These are phyloP conservation scores for Limnephilus lunatus DNA, from an alignment of 2,888 invertebrate species.

Conservation along the genomic window DNA sequence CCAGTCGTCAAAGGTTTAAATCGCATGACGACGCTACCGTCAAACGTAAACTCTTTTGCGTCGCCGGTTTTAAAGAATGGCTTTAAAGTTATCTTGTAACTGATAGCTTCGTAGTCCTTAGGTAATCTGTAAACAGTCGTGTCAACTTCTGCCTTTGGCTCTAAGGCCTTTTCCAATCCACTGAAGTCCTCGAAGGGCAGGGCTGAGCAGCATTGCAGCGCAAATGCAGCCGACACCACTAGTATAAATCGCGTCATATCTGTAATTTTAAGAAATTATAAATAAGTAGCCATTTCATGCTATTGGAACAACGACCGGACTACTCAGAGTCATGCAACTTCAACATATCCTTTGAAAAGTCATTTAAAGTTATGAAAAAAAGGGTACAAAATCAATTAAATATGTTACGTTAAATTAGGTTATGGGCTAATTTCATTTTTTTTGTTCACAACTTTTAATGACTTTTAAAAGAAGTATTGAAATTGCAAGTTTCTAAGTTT, in stretches of 20 bases:
- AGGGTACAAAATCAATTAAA: no score
- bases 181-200: not conserved
- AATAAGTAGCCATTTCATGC: not conserved
- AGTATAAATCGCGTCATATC: not conserved
- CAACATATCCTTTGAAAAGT: no score
- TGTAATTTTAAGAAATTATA: not conserved
- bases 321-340: no score
- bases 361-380: no score
- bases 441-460: no score
- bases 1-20: constrained; percentile 69
- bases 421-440: no score
- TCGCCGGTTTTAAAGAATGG: constrained; percentile 43
- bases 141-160: not conserved
- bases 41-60: constrained; percentile 72
- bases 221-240: not conserved
- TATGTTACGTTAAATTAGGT: no score
- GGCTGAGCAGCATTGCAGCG: not conserved
- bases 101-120: not conserved
- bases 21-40: constrained; percentile 74
- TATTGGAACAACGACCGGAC: no score
- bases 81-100: constrained; percentile 35
- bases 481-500: no score
- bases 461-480: no score
- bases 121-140: constrained; percentile 43
- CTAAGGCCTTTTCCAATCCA: not conserved